Evolutionary conservation across 2,797 vertebrate genomes (phyloP), one percentile per base, ranked within the genome.

Genomic region (Hyperoplus immaculatus): DNA sequence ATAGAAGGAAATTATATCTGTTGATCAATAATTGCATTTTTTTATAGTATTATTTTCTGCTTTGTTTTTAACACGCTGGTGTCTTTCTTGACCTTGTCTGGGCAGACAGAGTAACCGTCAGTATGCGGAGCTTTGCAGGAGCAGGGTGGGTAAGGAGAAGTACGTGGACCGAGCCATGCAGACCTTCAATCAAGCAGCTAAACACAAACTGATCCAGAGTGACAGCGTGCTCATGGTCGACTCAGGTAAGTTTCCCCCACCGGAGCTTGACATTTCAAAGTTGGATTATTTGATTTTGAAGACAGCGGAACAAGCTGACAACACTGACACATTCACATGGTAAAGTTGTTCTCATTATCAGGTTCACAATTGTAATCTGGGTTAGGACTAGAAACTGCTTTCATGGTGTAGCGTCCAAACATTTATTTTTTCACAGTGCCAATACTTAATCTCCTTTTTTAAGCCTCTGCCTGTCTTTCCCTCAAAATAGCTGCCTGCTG

Each of bases 201-300:
- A 98, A 87, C 93, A 84, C 77, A 99, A 98, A 87, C 95, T 95
- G 1, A 90, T 95, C 67, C 97, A 99, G 46, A 96, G 93, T 81
- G 94, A 97, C 8, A 75, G 39, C 29, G 72, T 96, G 69, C 0
- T 64, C 73, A 76, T 83, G 83, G 91, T 90, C 81, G 96, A 97
- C 4, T 90, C 96, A 95, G 97, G 97, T 97, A 81, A 93, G 81
- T 1, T 15, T 78, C 18, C 13, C 45, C 12, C 3, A 10, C 15
- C 9, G 36, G 9, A 9, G 6, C 5, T n/a, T 18, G 18, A 4
- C 3, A 4, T 64, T 15, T 16, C 39, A 11, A 61, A 39, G 15
- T 7, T 13, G 43, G 42, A 50, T 21, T n/a, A 2, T n/a, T 18
- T 21, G 1, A 21, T 39, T 49, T 53, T 21, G 36, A 5, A 39